These are phyloP conservation scores for Pemphredon lugubris DNA, from an alignment of 2,888 invertebrate species.

Conservation along the genomic window DNA sequence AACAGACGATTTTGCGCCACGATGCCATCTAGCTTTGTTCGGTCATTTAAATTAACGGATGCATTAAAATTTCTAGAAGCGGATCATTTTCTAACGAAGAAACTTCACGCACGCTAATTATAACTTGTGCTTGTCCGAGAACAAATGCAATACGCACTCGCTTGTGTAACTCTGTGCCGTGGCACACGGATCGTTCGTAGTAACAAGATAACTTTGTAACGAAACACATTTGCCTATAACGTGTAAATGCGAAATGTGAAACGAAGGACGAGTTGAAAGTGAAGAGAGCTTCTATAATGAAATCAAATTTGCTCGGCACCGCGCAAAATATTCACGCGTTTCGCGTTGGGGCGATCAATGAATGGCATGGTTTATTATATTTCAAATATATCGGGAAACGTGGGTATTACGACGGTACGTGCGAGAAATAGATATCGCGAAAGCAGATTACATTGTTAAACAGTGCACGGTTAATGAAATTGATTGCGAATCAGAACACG, in stretches of 20 bases:
- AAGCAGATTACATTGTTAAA: not conserved
- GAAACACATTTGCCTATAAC: constrained; percentile 13
- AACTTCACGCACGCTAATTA: constrained; percentile 11
- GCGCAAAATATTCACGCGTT: constrained; percentile 6
- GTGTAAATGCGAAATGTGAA: constrained; percentile 7
- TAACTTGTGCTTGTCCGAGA: constrained; percentile 3
- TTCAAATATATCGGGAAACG: not conserved
- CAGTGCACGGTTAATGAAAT: not conserved
- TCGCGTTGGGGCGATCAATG: constrained; percentile 3
- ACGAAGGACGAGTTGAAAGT: not conserved
- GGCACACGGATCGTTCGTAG: constrained; percentile 4
- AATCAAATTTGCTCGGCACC: not conserved
- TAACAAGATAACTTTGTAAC: constrained; percentile 40
- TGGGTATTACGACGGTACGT: too few relatives aligned
- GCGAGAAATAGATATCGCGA: not conserved
- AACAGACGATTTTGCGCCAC: too few relatives aligned
- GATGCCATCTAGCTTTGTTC: too few relatives aligned
- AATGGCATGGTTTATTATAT: not conserved
- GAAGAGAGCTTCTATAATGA: not conserved
- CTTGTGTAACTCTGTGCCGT: constrained; percentile 1
- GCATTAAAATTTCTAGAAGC: too few relatives aligned
- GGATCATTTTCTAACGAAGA: too few relatives aligned
- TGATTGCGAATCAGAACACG: not conserved
- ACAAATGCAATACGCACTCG: not conserved
- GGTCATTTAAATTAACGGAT: too few relatives aligned